Conservation (phyloP, 2,113 vertebrate species). For the Hipposideros armiger region DNA sequence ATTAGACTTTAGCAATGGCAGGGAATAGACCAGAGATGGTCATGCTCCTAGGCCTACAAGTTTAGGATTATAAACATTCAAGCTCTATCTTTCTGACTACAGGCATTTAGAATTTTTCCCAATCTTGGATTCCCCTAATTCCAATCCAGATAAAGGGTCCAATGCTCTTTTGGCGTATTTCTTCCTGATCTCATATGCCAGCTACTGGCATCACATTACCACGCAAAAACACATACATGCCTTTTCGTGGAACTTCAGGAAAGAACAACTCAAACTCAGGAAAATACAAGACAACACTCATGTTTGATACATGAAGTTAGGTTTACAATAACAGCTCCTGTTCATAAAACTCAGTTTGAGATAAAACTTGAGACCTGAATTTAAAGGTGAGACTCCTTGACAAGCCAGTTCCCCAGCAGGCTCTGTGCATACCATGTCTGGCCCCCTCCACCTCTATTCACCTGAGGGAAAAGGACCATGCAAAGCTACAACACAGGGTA, state of each 20-base stretch:
- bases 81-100: conserved; percentile 46
- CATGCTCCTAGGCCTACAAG: not conserved
- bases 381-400: not conserved
- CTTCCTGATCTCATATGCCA: conserved; percentile 10
- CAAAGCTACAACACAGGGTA: not conserved
- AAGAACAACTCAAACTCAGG: conserved; percentile 53
- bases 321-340: not conserved
- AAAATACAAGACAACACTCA: not conserved
- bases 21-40: not conserved
- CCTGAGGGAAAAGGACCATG: not conserved
- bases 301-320: not conserved
- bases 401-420: not conserved
- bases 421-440: not conserved
- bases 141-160: conserved; percentile 60
- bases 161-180: conserved; percentile 59
- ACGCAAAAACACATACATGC: conserved; percentile 69
- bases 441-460: too few species aligned
- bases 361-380: conserved; percentile 20
- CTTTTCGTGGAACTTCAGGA: conserved; percentile 64
- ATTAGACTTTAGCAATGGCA: not conserved
- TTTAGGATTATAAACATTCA: conserved; percentile 5
- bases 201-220: conserved; percentile 64
- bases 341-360: conserved; percentile 5
- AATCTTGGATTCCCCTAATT: conserved; percentile 63
- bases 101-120: conserved; percentile 51